Conservation (phyloP, 2,888 invertebrate species). For the Omphaloscelis lunosa region DNA sequence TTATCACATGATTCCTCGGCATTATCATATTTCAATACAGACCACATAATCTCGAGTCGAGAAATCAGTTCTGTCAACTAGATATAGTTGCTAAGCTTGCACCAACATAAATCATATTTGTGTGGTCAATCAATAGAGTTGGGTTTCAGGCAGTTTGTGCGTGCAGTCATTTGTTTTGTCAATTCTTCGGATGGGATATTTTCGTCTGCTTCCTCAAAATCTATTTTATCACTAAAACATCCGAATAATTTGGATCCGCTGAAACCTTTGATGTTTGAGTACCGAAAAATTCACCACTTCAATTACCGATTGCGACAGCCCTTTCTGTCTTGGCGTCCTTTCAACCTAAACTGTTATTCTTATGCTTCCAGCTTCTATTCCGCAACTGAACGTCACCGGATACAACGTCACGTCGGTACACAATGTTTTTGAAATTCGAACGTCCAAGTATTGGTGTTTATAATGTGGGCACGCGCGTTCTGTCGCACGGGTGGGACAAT, state of each 20-base stretch:
- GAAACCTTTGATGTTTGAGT: slow-evolving; percentile 23
- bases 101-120: background rate
- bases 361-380: slow-evolving; percentile 60
- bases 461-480: slow-evolving; percentile 86
- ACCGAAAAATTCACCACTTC: slow-evolving; percentile 15
- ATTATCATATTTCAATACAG: background rate
- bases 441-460: slow-evolving; percentile 86
- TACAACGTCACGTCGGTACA: slow-evolving; percentile 87
- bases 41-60: too few relatives aligned
- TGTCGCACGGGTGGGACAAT: slow-evolving; percentile 87
- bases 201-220: background rate
- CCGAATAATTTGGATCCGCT: background rate
- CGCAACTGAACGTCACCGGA: slow-evolving; percentile 85
- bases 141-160: background rate
- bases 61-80: background rate
- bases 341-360: slow-evolving; percentile 59
- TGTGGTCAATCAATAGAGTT: too few relatives aligned
- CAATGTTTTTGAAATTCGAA: slow-evolving; percentile 89
- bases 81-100: too few relatives aligned
- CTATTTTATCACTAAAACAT: slow-evolving; percentile 4
- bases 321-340: slow-evolving; percentile 48
- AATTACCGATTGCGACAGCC: slow-evolving; percentile 35
- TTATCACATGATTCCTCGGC: background rate
- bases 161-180: background rate
- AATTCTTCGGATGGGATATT: background rate